Evolutionary conservation across 2,797 vertebrate species (phyloP).

Genomic region (Enteromius anoplus): DNA sequence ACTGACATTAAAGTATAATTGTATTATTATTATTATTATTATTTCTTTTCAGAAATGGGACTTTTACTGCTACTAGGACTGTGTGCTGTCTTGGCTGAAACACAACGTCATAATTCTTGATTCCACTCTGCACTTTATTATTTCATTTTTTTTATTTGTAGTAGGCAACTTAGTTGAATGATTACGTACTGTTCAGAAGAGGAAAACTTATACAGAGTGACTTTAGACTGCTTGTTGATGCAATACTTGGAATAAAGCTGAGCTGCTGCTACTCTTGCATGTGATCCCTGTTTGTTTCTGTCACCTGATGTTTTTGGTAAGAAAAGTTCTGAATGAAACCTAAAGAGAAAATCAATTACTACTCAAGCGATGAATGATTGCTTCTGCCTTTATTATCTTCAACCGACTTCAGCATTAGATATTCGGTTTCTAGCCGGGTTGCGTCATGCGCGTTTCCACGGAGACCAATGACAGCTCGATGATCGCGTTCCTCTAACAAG

Average conservation of each 20-base stretch:
- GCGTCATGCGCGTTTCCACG: conserved; percentile 32
- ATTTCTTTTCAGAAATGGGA: conserved; percentile 84
- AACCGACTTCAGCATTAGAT: neutral
- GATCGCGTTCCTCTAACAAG: neutral
- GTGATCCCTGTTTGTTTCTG: neutral
- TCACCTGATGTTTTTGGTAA: conserved; percentile 5
- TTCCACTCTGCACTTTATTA: conserved; percentile 36
- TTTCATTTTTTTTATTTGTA: conserved; percentile 3
- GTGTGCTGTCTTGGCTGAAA: neutral
- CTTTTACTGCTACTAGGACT: conserved; percentile 86
- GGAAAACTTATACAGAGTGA: conserved; percentile 1
- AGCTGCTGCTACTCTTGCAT: conserved; percentile 23
- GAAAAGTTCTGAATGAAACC: neutral
- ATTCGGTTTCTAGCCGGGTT: conserved; percentile 17
- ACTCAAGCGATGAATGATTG: conserved; percentile 8
- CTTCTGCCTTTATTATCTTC: conserved; percentile 2
- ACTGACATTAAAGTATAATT: neutral
- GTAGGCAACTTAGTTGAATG: neutral
- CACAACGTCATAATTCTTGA: neutral
- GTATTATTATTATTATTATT: neutral
- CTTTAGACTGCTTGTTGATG: conserved; percentile 2
- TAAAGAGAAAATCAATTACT: conserved; percentile 28
- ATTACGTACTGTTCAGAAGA: neutral
- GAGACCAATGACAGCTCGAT: conserved; percentile 24
- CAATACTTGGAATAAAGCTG: conserved; percentile 51